Conservation (phyloP, 2,888 invertebrate species). For the Drosophila mettleri region DNA sequence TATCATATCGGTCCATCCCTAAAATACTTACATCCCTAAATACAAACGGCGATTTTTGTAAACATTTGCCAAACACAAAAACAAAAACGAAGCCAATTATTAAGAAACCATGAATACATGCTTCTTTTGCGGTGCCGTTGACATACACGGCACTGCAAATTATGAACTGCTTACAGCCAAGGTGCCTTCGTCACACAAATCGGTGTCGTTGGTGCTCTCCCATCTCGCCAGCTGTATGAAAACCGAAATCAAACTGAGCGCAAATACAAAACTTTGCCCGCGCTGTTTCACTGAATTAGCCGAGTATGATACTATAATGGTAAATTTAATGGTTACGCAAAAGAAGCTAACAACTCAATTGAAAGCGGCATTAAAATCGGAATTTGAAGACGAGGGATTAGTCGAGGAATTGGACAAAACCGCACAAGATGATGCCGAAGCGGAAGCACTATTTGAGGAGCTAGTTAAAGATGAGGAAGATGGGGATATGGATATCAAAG, state of each 20-base stretch:
- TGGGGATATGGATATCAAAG: constrained; percentile 49
- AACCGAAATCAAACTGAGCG: constrained; percentile 66
- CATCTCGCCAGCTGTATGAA: constrained; percentile 82
- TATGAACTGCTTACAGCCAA: constrained; percentile 68
- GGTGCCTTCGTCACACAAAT: constrained; percentile 80
- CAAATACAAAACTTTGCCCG: constrained; percentile 67
- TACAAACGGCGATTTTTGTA: constrained; percentile 45
- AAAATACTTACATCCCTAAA: constrained; percentile 54
- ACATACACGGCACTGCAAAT: constrained; percentile 51
- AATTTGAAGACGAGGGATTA: constrained; percentile 52
- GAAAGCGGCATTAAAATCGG: constrained; percentile 69
- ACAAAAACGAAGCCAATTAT: constrained; percentile 5
- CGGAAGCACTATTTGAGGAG: constrained; percentile 67
- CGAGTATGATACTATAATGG: constrained; percentile 81
- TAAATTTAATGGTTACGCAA: constrained; percentile 79
- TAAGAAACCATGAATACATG: constrained; percentile 69
- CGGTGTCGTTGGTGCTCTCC: constrained; percentile 75
- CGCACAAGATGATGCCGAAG: constrained; percentile 62
- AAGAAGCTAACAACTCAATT: constrained; percentile 75
- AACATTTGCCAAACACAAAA: constrained; percentile 33
- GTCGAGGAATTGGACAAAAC: constrained; percentile 37
- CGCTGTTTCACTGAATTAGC: constrained; percentile 76
- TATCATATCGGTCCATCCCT: constrained; percentile 64
- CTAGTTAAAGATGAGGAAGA: constrained; percentile 63
- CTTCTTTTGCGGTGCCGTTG: constrained; percentile 78